A percentile compares a stretch with the other conserved stretches of the same genome.
These are phyloP conservation scores for Rhipidura dahli DNA, from an alignment of 2,113 vertebrate genomes.

Conservation along the genomic window DNA sequence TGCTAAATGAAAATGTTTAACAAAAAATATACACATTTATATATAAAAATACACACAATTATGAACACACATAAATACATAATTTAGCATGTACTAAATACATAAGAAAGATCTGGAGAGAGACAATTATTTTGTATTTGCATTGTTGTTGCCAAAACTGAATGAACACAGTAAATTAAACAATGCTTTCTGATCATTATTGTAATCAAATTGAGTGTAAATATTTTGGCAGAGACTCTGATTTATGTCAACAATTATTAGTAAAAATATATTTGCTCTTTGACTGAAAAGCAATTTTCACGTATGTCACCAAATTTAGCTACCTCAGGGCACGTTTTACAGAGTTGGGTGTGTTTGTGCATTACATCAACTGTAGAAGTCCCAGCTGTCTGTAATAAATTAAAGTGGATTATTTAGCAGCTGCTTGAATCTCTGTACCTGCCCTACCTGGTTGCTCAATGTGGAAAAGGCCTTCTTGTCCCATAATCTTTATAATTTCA, in stretches of 20 bases:
- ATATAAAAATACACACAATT: neutral
- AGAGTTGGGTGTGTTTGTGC: neutral
- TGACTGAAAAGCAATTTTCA: neutral
- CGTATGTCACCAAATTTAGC: neutral
- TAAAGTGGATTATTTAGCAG: neutral
- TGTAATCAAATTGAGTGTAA: conserved; percentile 30
- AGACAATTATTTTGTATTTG: neutral
- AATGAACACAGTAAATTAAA: conserved; percentile 24
- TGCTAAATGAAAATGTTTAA: neutral
- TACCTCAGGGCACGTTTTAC: neutral
- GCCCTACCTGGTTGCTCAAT: neutral
- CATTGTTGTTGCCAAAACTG: neutral
- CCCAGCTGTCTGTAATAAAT: neutral
- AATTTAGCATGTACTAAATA: neutral
- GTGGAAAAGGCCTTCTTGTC: neutral
- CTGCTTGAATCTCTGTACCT: neutral
- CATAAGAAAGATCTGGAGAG: neutral
- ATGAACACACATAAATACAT: neutral
- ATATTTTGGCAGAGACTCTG: conserved; percentile 35
- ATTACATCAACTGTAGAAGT: neutral
- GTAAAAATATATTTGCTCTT: conserved; percentile 33
- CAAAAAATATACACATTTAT: neutral
- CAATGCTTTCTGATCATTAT: conserved; percentile 21
- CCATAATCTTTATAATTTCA: neutral
- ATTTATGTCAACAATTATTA: conserved; percentile 41